phyloP scores from a whole-genome alignment of 1,140 invertebrate genomes.

The Pissodes strobi region DNA sequence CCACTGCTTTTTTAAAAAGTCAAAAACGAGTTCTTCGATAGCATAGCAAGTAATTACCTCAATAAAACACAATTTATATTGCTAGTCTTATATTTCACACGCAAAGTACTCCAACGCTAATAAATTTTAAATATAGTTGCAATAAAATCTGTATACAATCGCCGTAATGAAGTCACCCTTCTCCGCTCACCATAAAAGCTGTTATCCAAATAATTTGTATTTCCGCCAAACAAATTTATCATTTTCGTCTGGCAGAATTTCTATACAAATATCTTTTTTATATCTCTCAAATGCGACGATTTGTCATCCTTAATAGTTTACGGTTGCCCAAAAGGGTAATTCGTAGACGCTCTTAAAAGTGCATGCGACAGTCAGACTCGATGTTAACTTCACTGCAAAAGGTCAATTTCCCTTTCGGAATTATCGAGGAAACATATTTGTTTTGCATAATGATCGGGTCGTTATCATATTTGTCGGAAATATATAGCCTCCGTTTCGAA shows the following conservation, averaged over 20 bases:
- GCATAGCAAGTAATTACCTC: no score
- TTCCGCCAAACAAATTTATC: conserved; percentile 31
- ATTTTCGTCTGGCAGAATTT: conserved; percentile 4
- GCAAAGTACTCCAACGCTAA: background rate
- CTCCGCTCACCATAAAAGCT: conserved; percentile 33
- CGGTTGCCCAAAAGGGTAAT: conserved; percentile 24
- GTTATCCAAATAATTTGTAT: conserved; percentile 37
- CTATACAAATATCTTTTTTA: conserved; percentile 29
- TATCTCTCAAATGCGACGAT: conserved; percentile 12
- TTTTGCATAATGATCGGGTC: conserved; percentile 29
- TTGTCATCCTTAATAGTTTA: conserved; percentile 34
- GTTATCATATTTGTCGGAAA: conserved; percentile 1
- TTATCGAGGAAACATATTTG: conserved; percentile 23
- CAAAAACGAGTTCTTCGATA: no score
- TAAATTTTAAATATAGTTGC: conserved; percentile 36
- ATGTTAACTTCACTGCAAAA: conserved; percentile 17
- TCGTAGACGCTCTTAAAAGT: conserved; percentile 25
- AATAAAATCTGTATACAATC: conserved; percentile 37
- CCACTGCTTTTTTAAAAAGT: no score
- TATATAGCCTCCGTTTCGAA: no score
- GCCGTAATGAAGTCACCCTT: conserved; percentile 32
- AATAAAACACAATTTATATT: no score
- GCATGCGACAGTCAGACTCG: conserved; percentile 19
- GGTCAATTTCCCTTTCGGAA: conserved; percentile 25
- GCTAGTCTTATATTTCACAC: no score